phyloP scores from a whole-genome alignment of 1,140 invertebrate species.

The Cotesia vestalis region DNA sequence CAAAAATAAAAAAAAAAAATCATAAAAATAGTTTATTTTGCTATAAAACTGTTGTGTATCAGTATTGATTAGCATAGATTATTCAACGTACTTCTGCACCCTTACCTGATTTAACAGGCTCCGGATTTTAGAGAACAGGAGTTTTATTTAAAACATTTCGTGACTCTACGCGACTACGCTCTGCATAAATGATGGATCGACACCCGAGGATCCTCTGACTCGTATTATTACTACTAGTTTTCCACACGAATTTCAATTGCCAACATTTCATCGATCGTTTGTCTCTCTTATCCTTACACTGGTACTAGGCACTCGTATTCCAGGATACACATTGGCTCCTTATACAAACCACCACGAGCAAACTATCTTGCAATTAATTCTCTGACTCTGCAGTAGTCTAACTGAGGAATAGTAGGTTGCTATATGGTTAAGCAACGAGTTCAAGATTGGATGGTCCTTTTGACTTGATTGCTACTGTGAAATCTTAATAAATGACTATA shows the following conservation, averaged over 20 bases:
- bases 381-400: neutral
- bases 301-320: neutral
- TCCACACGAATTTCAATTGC: slow-evolving; percentile 26
- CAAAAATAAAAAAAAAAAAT: too few relatives aligned
- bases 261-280: slow-evolving; percentile 16
- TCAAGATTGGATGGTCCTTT: neutral
- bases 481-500: slow-evolving; percentile 9
- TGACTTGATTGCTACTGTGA: neutral
- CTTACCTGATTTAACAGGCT: neutral
- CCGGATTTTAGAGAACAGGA: neutral
- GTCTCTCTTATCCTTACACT: neutral
- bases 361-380: slow-evolving; percentile 18
- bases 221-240: slow-evolving; percentile 25
- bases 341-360: slow-evolving; percentile 9
- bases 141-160: slow-evolving; percentile 28
- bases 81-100: neutral
- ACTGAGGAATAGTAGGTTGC: neutral
- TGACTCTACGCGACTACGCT: slow-evolving; percentile 24
- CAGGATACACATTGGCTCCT: neutral
- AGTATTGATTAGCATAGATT: neutral
- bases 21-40: too few relatives aligned
- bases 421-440: neutral
- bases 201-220: slow-evolving; percentile 14
- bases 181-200: slow-evolving; percentile 29
- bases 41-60: too few relatives aligned